These are phyloP conservation scores for Cantharis rustica DNA, from an alignment of 2,888 invertebrate genomes.

Conservation along the genomic window DNA sequence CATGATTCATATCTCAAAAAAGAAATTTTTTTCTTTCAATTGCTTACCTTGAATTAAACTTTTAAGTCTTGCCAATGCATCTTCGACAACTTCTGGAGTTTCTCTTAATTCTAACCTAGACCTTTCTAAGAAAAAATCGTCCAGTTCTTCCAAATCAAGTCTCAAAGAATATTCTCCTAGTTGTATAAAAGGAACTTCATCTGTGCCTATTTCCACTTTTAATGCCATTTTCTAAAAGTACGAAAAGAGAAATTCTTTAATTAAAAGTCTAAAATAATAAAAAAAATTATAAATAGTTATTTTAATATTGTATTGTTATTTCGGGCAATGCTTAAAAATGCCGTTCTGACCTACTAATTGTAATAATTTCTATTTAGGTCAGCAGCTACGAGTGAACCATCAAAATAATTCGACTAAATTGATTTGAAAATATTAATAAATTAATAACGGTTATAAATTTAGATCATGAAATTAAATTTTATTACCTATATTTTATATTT, in stretches of 20 bases:
- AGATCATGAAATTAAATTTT: neutral
- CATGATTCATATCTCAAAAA: neutral
- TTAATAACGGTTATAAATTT: neutral
- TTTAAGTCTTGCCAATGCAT: conserved; percentile 63
- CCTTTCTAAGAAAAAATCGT: conserved; percentile 63
- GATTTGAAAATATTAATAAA: neutral
- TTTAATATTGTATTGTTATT: neutral
- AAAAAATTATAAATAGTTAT: too few species aligned
- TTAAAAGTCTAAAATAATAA: neutral
- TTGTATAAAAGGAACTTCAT: conserved; percentile 65
- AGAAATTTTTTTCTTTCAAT: neutral
- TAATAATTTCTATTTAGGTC: neutral
- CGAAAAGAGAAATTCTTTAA: neutral
- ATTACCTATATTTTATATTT: neutral
- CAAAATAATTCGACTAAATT: neutral
- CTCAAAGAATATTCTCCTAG: conserved; percentile 64
- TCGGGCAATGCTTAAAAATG: neutral
- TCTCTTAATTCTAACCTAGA: conserved; percentile 74
- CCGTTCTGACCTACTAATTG: neutral
- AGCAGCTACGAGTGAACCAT: neutral
- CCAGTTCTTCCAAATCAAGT: conserved; percentile 66
- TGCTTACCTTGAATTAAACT: conserved; percentile 65
- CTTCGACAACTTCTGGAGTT: conserved; percentile 66
- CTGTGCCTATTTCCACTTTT: conserved; percentile 37
- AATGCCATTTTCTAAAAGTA: conserved; percentile 5